Evolutionary conservation across 1,140 invertebrate species (phyloP).

Genomic region (Theocolax elegans): DNA sequence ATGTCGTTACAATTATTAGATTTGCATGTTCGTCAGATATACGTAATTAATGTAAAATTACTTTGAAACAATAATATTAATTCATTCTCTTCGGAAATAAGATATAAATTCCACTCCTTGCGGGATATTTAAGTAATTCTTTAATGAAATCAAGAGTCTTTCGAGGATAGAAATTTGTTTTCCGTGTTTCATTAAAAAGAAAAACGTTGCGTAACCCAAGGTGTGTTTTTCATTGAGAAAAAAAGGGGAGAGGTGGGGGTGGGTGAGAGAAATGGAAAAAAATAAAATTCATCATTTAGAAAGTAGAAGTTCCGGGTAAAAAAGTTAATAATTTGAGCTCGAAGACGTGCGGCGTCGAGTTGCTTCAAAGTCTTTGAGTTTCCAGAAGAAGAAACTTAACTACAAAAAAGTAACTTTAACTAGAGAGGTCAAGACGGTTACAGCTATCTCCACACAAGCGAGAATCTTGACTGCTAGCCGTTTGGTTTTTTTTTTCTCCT

Average conservation of each 20-base stretch:
- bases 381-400: background rate
- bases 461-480: background rate
- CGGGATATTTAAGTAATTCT: background rate
- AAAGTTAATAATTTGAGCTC: conserved; percentile 10
- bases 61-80: too few relatives aligned
- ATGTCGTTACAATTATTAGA: too few relatives aligned
- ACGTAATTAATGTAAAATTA: too few relatives aligned
- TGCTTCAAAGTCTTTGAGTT: background rate
- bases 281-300: background rate
- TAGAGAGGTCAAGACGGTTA: conserved; percentile 7
- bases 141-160: background rate
- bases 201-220: too few relatives aligned
- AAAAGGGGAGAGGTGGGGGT: too few relatives aligned
- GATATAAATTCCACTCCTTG: too few relatives aligned
- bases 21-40: too few relatives aligned
- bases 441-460: conserved; percentile 1
- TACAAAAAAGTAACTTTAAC: background rate
- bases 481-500: background rate
- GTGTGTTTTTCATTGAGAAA: too few relatives aligned
- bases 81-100: too few relatives aligned
- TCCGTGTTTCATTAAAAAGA: too few relatives aligned
- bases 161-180: too few relatives aligned
- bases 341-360: background rate
- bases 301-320: background rate
- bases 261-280: too few relatives aligned